Evolutionary conservation across 2,797 vertebrate species (phyloP).

Genomic region (Bradypodion pumilum): DNA sequence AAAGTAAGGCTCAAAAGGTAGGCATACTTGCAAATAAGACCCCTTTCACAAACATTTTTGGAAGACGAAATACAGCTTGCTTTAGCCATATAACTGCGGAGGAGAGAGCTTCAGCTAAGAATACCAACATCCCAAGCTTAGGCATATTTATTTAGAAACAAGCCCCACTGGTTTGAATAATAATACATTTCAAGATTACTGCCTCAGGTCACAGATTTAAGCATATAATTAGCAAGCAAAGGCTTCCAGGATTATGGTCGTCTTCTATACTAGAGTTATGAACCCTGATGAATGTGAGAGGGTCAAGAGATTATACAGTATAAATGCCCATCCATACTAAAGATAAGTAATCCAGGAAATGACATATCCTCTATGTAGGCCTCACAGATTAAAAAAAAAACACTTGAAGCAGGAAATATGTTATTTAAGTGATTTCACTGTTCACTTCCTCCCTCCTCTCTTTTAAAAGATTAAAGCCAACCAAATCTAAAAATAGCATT

Average conservation of each 20-base stretch:
- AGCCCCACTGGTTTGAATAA: background rate
- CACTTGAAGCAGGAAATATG: conserved; percentile 78
- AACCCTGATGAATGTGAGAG: background rate
- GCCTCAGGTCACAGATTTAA: background rate
- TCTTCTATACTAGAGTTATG: conserved; percentile 18
- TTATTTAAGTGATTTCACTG: conserved; percentile 78
- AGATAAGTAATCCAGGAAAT: conserved; percentile 82
- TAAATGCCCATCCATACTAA: conserved; percentile 58
- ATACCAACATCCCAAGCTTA: background rate
- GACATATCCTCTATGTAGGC: conserved; percentile 77
- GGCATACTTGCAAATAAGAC: background rate
- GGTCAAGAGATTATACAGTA: conserved; percentile 30
- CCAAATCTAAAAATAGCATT: conserved; percentile 61
- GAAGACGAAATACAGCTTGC: background rate
- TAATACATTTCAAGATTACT: background rate
- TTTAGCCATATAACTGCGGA: background rate
- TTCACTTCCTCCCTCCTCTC: conserved; percentile 78
- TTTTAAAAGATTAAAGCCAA: conserved; percentile 55
- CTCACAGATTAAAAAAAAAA: conserved; percentile 75
- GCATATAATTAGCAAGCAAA: background rate
- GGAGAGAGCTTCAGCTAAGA: background rate
- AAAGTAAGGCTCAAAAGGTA: background rate
- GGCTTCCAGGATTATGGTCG: background rate
- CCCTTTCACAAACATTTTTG: background rate
- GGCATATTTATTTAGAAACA: background rate